Base-by-base conservation (phyloP, 2,888 invertebrate genomes). In the Drosophila subquinaria region DNA sequence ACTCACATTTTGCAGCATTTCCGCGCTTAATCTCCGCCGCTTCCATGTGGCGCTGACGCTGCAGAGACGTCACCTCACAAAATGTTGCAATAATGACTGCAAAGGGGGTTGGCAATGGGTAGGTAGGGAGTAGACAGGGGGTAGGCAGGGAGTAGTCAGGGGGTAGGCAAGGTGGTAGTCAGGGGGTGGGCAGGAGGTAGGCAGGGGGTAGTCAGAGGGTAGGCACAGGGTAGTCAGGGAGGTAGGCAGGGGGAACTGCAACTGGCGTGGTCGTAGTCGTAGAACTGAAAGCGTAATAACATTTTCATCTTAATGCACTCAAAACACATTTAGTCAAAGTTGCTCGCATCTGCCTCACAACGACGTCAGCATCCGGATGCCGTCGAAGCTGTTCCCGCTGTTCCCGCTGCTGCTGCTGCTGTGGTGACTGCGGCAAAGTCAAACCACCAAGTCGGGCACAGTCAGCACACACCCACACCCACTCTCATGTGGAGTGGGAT, bases 321-420 rank as follows among this genome's bases (percentile, higher is more conserved):
- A 71, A 69, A 87, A 79, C 82, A 81, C 89, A 89, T 89, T 88
- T 89, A 84, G 84, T 82, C 85, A 82, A 89, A 82, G 82, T 87
- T 82, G 48, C 61, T 63, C 57, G 64, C 84, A 83, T 65, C 79
- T 83, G 79, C 69, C 65, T 69, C 73, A 59, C 66, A 69, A 69
- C 69, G 85, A 60, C 79, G 72, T 60, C 77, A 74, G 70, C 81
- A 73, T 74, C 76, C 70, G 84, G 66, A 43, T 43, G 30, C 47
- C 35, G 47, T 17, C 11, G 45, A 53, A 10, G 62, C 50, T 48
- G 42, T 3, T 17, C 40, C 50, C 23, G 43, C 9, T 20, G 55
- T 33, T 20, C 30, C 33, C n/a, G 56, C 52, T 48, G 59, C 30
- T 51, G 61, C 27, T 45, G 70, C 68, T 47, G 66, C 60, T 68